A percentile compares a stretch with the other conserved stretches of the same genome.
Conservation (phyloP, 2,888 invertebrate species). For the Anticlea derivata region DNA sequence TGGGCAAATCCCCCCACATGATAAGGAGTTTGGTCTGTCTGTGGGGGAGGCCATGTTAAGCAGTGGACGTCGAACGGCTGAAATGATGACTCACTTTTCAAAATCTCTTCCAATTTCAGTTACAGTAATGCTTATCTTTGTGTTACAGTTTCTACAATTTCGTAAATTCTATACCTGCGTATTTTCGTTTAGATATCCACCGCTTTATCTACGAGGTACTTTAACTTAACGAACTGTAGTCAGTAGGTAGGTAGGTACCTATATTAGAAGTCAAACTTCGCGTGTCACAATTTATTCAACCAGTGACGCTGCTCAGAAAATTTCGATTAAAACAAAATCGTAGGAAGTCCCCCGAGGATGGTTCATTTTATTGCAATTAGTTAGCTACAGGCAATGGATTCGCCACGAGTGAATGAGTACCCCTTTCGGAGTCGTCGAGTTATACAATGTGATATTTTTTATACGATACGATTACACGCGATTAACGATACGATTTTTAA, state of each 20-base stretch:
- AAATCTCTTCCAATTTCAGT: too few relatives aligned
- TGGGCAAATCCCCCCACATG: too few relatives aligned
- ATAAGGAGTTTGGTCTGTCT: too few relatives aligned
- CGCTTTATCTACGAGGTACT: not conserved
- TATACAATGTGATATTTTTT: slow-evolving; percentile 38
- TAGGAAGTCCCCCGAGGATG: slow-evolving; percentile 67
- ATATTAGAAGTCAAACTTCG: slow-evolving; percentile 2
- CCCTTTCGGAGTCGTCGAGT: slow-evolving; percentile 58
- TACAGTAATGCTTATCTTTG: too few relatives aligned
- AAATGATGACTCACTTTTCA: too few relatives aligned
- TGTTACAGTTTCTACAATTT: too few relatives aligned
- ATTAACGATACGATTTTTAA: too few relatives aligned
- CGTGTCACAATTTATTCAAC: slow-evolving; percentile 43
- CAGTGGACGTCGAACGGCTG: too few relatives aligned
- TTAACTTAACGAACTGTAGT: not conserved
- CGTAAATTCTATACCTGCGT: too few relatives aligned
- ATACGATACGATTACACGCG: slow-evolving; percentile 17
- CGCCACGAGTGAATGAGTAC: slow-evolving; percentile 80
- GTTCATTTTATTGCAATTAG: slow-evolving; percentile 83
- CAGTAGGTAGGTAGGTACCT: not conserved
- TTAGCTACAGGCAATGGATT: slow-evolving; percentile 76
- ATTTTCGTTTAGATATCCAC: too few relatives aligned
- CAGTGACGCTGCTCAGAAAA: slow-evolving; percentile 53
- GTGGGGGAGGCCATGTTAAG: too few relatives aligned
- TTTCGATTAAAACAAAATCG: slow-evolving; percentile 77